Percentiles rank a stretch among this genome's conserved stretches.
Evolutionary conservation across 2,888 invertebrate genomes (phyloP).

Genomic region (Drepana falcataria): DNA sequence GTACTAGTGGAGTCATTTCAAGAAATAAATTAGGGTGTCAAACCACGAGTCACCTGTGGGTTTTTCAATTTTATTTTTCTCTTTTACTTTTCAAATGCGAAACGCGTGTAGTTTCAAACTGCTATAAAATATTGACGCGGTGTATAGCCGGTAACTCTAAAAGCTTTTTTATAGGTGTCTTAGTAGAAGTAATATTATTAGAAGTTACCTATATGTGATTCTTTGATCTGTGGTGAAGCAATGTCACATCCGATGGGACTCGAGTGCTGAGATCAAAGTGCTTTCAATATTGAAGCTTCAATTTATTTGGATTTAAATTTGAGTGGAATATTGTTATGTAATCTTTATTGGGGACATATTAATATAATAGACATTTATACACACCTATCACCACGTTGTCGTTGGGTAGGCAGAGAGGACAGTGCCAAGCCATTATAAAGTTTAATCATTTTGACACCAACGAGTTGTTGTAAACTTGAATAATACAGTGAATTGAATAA

Average conservation of each 20-base stretch:
- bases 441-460: too few relatives aligned
- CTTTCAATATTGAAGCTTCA: not conserved
- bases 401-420: too few relatives aligned
- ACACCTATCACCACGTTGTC: too few relatives aligned
- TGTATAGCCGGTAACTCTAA: slow-evolving; percentile 13
- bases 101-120: slow-evolving; percentile 38
- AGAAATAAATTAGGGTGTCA: slow-evolving; percentile 51
- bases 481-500: too few relatives aligned
- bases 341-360: not conserved
- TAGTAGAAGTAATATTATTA: slow-evolving; percentile 11
- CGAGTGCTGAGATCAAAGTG: not conserved
- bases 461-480: too few relatives aligned
- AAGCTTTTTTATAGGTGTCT: slow-evolving; percentile 20
- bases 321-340: not conserved
- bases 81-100: slow-evolving; percentile 35
- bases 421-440: too few relatives aligned
- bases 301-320: not conserved
- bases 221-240: not conserved
- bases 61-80: slow-evolving; percentile 50
- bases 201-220: slow-evolving; percentile 5
- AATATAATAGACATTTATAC: too few relatives aligned
- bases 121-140: slow-evolving; percentile 17
- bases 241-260: not conserved
- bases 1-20: slow-evolving; percentile 13
- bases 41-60: slow-evolving; percentile 52